Conservation (phyloP, 2,113 vertebrate species). For the Ranitomeya imitator region DNA sequence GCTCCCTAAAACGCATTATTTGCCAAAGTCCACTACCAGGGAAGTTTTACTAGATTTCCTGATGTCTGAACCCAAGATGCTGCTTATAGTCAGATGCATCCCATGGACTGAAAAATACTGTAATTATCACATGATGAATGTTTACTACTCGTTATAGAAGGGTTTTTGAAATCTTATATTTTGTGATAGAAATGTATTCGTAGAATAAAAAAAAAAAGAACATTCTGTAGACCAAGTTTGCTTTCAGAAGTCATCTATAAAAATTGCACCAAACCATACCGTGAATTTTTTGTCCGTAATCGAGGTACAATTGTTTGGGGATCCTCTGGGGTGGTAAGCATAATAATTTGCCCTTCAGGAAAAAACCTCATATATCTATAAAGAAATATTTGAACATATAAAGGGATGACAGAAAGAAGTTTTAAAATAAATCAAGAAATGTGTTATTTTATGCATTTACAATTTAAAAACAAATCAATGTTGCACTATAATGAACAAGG, state of each 20-base stretch:
- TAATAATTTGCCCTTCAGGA: constrained; percentile 89
- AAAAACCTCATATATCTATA: constrained; percentile 95
- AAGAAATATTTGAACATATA: constrained; percentile 36
- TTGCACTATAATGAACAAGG: background rate
- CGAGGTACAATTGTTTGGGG: constrained; percentile 85
- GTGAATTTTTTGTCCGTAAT: constrained; percentile 84
- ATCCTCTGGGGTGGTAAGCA: constrained; percentile 95
- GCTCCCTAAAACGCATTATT: too few relatives aligned
- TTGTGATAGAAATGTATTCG: too few relatives aligned
- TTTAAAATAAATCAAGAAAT: background rate
- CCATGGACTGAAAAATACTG: too few relatives aligned
- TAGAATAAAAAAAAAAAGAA: too few relatives aligned
- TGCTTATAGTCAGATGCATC: too few relatives aligned
- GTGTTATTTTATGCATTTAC: background rate
- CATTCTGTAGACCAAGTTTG: too few relatives aligned
- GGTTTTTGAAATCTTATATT: too few relatives aligned
- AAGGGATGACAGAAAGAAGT: background rate
- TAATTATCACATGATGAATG: too few relatives aligned
- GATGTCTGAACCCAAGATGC: too few relatives aligned
- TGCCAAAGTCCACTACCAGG: too few relatives aligned
- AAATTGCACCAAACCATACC: constrained; percentile 68
- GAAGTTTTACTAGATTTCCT: too few relatives aligned
- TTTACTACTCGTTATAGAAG: too few relatives aligned
- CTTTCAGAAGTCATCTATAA: background rate
- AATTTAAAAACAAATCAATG: background rate